Percentiles rank a stretch among this genome's conserved stretches.
Conservation (phyloP, 2,797 vertebrate genomes). For the Champsocephalus gunnari region DNA sequence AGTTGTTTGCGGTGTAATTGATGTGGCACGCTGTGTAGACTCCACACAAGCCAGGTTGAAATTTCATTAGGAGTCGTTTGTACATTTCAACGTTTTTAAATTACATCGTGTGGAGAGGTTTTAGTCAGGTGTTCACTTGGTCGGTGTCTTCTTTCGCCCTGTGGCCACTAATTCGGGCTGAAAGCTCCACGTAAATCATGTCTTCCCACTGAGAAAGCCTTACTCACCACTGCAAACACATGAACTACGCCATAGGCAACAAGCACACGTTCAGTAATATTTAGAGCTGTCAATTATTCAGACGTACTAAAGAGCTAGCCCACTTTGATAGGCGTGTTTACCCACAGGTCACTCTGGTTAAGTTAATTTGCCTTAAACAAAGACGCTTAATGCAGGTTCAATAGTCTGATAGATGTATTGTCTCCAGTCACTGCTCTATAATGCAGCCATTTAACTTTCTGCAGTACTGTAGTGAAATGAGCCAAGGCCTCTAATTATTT, state of each 20-base stretch:
- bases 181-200: slow-evolving; percentile 82
- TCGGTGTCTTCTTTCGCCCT: slow-evolving; percentile 84
- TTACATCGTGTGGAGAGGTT: slow-evolving; percentile 38
- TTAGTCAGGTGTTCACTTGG: slow-evolving; percentile 72
- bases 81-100: slow-evolving; percentile 52
- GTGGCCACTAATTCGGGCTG: slow-evolving; percentile 80
- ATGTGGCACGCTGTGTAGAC: slow-evolving; percentile 27
- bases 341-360: slow-evolving; percentile 7
- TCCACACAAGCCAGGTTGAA: slow-evolving; percentile 15
- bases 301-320: neutral
- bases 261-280: slow-evolving; percentile 38
- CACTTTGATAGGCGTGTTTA: slow-evolving; percentile 5
- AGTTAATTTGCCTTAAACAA: slow-evolving; percentile 4
- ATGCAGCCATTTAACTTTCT: neutral
- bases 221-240: slow-evolving; percentile 42
- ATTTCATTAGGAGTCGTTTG: slow-evolving; percentile 53
- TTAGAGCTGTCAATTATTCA: slow-evolving; percentile 44
- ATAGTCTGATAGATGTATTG: slow-evolving; percentile 24
- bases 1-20: slow-evolving; percentile 32
- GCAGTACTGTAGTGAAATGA: slow-evolving; percentile 1
- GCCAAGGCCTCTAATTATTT: slow-evolving; percentile 40
- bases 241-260: slow-evolving; percentile 41
- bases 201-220: slow-evolving; percentile 59
- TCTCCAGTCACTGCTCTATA: slow-evolving; percentile 13
- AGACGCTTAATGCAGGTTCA: neutral